Evolutionary conservation across 2,888 invertebrate species (phyloP).

Genomic region (Xanthorhoe spadicearia): DNA sequence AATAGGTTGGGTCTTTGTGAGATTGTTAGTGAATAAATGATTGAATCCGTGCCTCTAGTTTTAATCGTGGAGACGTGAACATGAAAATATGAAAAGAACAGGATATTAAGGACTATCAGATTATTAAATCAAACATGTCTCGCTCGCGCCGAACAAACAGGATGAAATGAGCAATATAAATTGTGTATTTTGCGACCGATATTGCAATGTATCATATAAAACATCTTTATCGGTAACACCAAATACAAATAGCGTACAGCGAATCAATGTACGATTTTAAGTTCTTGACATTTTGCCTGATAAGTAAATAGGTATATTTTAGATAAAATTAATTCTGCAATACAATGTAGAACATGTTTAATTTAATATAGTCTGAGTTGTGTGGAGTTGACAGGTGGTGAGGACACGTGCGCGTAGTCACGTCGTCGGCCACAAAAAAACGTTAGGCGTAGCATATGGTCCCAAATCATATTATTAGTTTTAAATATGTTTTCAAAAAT

Average conservation of each 20-base stretch:
- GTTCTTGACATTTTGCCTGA: slow-evolving; percentile 18
- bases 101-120: slow-evolving; percentile 56
- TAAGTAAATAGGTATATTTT: slow-evolving; percentile 18
- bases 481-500: background rate
- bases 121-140: slow-evolving; percentile 56
- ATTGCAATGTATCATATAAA: slow-evolving; percentile 19
- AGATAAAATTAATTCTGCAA: slow-evolving; percentile 15
- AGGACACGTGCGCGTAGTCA: background rate
- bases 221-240: slow-evolving; percentile 19
- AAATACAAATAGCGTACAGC: slow-evolving; percentile 1
- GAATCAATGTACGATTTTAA: slow-evolving; percentile 12
- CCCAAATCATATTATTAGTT: slow-evolving; percentile 10
- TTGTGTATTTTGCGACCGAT: slow-evolving; percentile 26
- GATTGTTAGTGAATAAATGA: slow-evolving; percentile 68
- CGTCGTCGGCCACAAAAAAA: background rate
- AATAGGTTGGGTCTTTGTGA: slow-evolving; percentile 54
- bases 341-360: background rate
- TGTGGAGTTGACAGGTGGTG: background rate
- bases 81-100: slow-evolving; percentile 49
- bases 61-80: slow-evolving; percentile 42
- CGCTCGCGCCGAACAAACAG: slow-evolving; percentile 48
- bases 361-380: background rate
- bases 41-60: slow-evolving; percentile 61
- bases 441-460: slow-evolving; percentile 5
- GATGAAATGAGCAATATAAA: slow-evolving; percentile 34